A percentile compares a stretch with the other conserved stretches of the same genome.
phyloP scores from a whole-genome alignment of 2,113 vertebrate genomes.

The Caretta caretta region DNA sequence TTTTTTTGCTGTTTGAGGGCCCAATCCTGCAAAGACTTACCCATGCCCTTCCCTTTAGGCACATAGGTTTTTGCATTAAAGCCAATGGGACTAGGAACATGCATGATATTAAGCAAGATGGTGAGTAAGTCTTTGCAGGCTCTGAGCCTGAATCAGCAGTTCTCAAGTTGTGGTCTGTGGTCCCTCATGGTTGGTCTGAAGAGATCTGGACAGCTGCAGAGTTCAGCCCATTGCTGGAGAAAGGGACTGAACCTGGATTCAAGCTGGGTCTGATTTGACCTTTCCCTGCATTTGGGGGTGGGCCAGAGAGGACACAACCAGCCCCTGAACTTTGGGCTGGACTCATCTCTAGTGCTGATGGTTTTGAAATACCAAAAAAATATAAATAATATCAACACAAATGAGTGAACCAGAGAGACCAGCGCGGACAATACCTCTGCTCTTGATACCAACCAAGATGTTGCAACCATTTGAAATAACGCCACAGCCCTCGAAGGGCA shows the following conservation, averaged over 20 bases:
- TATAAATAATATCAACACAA: not conserved
- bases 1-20: not conserved
- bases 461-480: not conserved
- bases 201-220: not conserved
- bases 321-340: slow-evolving; percentile 36
- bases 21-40: not conserved
- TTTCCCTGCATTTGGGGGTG: not conserved
- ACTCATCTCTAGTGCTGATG: not conserved
- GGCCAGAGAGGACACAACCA: not conserved
- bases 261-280: slow-evolving; percentile 25
- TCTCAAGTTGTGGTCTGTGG: not conserved
- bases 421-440: not conserved
- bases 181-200: not conserved
- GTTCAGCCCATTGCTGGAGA: not conserved
- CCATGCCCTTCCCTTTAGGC: not conserved
- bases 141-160: not conserved
- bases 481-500: not conserved
- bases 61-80: not conserved
- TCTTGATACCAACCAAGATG: not conserved
- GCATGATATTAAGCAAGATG: not conserved
- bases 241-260: slow-evolving; percentile 27
- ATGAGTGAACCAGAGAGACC: not conserved
- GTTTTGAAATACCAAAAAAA: not conserved
- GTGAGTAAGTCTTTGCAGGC: not conserved
- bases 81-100: not conserved